Evolutionary conservation across 1,140 invertebrate species (phyloP).

Genomic region (Conus betulinus): DNA sequence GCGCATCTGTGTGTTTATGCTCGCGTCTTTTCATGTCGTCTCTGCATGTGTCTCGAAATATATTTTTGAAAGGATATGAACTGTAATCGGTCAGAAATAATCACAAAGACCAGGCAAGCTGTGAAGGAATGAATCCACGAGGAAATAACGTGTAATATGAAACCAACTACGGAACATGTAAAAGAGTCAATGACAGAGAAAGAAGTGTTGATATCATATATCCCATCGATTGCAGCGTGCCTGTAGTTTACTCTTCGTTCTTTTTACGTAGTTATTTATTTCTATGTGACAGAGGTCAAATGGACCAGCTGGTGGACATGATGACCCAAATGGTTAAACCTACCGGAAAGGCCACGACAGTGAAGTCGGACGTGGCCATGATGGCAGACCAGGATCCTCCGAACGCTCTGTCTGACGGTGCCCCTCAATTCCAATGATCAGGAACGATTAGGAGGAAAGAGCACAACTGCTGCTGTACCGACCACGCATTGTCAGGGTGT

Average conservation of each 20-base stretch:
- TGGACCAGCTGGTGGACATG: background rate
- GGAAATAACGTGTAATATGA: too few relatives aligned
- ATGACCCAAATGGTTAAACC: background rate
- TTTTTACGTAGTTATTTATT: background rate
- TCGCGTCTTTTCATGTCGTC: background rate
- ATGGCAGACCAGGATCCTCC: background rate
- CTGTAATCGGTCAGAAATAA: too few relatives aligned
- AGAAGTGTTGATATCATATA: too few relatives aligned
- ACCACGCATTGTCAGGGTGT: too few relatives aligned
- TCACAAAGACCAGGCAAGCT: too few relatives aligned
- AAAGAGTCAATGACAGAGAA: too few relatives aligned
- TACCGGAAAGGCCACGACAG: background rate
- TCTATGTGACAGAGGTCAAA: background rate
- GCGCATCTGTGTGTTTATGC: background rate
- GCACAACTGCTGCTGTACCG: too few relatives aligned
- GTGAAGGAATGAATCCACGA: too few relatives aligned
- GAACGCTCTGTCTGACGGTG: background rate
- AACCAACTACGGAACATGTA: too few relatives aligned
- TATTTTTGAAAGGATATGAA: background rate
- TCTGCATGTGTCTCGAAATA: background rate
- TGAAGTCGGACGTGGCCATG: background rate
- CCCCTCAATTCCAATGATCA: background rate
- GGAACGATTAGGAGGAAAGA: too few relatives aligned
- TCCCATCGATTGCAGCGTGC: too few relatives aligned
- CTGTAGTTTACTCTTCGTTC: background rate